Percentiles rank a stretch among this genome's conserved stretches.
phyloP scores from a whole-genome alignment of 2,113 vertebrate genomes.

The Notarius lentiginosus region DNA sequence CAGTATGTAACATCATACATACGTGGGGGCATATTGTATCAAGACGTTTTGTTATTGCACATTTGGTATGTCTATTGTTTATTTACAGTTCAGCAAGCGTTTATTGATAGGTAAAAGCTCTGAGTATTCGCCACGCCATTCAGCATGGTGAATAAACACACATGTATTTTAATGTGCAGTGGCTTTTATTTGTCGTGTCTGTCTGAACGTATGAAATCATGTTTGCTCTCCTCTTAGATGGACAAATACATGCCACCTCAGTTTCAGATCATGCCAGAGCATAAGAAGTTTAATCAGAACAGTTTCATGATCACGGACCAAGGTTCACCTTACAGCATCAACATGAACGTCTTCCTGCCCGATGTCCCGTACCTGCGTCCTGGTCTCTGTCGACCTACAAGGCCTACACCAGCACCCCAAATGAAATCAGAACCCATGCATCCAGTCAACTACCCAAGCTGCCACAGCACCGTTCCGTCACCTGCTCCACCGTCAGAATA shows the following conservation, averaged over 20 bases:
- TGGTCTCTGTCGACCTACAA: conserved; percentile 84
- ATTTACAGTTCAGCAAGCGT: not conserved
- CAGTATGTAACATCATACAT: not conserved
- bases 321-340: conserved; percentile 88
- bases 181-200: not conserved
- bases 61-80: conserved; percentile 1
- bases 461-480: conserved; percentile 72
- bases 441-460: conserved; percentile 80
- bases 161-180: not conserved
- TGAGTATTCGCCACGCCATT: not conserved
- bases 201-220: not conserved
- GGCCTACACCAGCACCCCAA: conserved; percentile 72
- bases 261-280: conserved; percentile 71
- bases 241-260: conserved; percentile 85
- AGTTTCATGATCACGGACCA: conserved; percentile 83
- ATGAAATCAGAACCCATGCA: conserved; percentile 88
- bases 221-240: conserved; percentile 76
- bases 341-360: conserved; percentile 92
- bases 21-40: not conserved
- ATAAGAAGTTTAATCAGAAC: conserved; percentile 85
- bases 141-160: not conserved
- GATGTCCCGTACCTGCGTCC: conserved; percentile 89
- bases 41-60: not conserved
- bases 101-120: not conserved
- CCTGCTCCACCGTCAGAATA: conserved; percentile 76